Base-by-base conservation (phyloP, 1,140 invertebrate species). In the Micrasema longulum region DNA sequence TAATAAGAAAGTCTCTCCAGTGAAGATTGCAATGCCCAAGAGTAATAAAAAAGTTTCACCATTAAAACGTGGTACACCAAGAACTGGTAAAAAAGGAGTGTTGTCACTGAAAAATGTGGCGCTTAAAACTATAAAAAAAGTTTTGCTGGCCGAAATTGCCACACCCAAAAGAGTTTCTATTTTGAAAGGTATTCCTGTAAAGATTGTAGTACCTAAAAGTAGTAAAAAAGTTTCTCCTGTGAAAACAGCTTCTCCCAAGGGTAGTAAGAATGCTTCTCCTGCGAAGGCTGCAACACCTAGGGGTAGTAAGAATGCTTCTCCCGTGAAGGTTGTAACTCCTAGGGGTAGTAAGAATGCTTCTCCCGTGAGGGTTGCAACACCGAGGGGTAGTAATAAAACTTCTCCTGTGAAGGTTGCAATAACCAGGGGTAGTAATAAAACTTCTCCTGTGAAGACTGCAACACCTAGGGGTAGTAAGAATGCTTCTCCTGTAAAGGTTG, bases 311-410 rank as follows among this genome's bases (percentile, higher is more conserved):
- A 57, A 26, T 3, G 11, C 5, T 2, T 22, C 53, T 26, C 53
- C 53, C 4, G 26, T 31, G 7, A 26, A 57, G 11, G 53, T 35
- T 4, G 48, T 12, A 52, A 57, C 22, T 31, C 26, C 53, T 14
- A 57, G 12, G 20, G 20, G 48, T 14, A 12, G 4, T 14, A 52
- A 52, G 22, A 22, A 57, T 5, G 22, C 3, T 6, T 22, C 53
- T 57, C 53, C 53, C 9, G 31, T 23, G 6, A 57, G 20, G 20
- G 20, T 52, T 5, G 48, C 48, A 18, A 52, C 48, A 52, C 48
- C 48, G 6, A 52, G 20, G 22, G 20, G 20, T 11, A 18, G 3
- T 16, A 45, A 45, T 2, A 45, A 16, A 45, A 20, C 3, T 2
- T 52, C 48, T 52, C 48, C 48, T 14, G n/a, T 23, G 20, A 52